Evolutionary conservation across 2,113 vertebrate species (phyloP), one percentile per base, ranked within the genome.

Genomic region (Ardeotis arabs): DNA sequence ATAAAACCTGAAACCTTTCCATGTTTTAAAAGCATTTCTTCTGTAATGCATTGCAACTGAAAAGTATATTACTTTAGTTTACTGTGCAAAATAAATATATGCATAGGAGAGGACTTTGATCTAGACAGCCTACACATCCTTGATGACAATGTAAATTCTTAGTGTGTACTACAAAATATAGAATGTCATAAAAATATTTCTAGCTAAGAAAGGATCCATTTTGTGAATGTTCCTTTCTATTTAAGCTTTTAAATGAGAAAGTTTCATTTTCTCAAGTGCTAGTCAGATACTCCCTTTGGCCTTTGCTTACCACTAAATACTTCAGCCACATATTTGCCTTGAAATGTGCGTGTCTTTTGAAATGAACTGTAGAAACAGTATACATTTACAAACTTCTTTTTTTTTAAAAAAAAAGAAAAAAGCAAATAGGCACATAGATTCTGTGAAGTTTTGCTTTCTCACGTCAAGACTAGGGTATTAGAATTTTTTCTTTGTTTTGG

Each of bases 21-120:
- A 12, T 53, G 12, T 37, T 66, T 79, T 75, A n/a, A 63, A 70
- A 96, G 64, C 6, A 6, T 87, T 91, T 87, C 19, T 82, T 72
- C 39, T 60, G 28, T 72, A 78, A 80, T 29, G 12, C 45, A 27
- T 7, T 76, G 20, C 33, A 92, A 41, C 50, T 69, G 70, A 73
- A 52, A 95, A 66, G 33, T 29, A 20, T 67, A 59, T 82, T 87
- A 84, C 23, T 18, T 79, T 72, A 64, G 74, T 89, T 93, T 89
- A 81, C 19, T 53, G 49, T 60, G 53, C 68, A 86, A 80, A 87
- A 75, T 70, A 89, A 83, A 66, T 77, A 74, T 39, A 16, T 90
- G 52, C 33, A 41, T 29, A 56, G 55, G 67, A 66, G 60, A 80
- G 25, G 33, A 50, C 39, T 88, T 76, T 62, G 31, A 62, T 60